phyloP scores from a whole-genome alignment of 64 coral and sea anemone genomes.

The Montipora cactus region DNA sequence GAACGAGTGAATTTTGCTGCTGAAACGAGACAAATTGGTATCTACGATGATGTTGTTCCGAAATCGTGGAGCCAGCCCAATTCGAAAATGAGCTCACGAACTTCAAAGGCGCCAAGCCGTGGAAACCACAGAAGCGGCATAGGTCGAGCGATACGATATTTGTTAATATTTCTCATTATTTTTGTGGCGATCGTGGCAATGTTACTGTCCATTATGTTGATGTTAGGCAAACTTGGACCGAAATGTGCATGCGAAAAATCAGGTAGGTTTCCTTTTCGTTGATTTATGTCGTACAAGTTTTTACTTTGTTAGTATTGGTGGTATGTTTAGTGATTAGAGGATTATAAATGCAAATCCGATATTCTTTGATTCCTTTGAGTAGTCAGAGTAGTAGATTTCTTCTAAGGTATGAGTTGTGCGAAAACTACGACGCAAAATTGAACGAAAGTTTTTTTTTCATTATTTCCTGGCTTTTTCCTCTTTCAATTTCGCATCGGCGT shows the following conservation, averaged over 20 bases:
- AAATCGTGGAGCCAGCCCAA: neutral
- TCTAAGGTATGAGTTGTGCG: neutral
- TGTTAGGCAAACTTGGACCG: conserved; percentile 34
- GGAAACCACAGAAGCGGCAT: neutral
- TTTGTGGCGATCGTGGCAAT: conserved; percentile 42
- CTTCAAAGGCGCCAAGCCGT: neutral
- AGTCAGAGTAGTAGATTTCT: neutral
- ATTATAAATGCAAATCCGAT: conserved; percentile 2
- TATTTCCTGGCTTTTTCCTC: too few species aligned
- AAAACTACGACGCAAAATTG: too few species aligned
- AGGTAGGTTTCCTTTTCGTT: conserved; percentile 18
- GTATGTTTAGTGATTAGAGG: neutral
- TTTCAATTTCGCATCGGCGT: neutral
- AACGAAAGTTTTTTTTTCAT: too few species aligned
- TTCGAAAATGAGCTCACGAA: neutral
- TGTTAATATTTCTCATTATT: conserved; percentile 54
- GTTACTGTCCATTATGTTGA: conserved; percentile 40
- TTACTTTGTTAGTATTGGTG: neutral
- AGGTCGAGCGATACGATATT: neutral
- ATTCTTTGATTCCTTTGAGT: neutral
- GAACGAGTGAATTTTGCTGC: neutral
- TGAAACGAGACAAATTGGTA: neutral
- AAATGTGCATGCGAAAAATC: conserved; percentile 16
- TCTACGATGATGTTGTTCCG: neutral
- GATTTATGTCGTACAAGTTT: neutral